Percentiles rank a stretch among this genome's conserved stretches.
Evolutionary conservation across 2,888 invertebrate species (phyloP).

Genomic region (Junonia oenone): DNA sequence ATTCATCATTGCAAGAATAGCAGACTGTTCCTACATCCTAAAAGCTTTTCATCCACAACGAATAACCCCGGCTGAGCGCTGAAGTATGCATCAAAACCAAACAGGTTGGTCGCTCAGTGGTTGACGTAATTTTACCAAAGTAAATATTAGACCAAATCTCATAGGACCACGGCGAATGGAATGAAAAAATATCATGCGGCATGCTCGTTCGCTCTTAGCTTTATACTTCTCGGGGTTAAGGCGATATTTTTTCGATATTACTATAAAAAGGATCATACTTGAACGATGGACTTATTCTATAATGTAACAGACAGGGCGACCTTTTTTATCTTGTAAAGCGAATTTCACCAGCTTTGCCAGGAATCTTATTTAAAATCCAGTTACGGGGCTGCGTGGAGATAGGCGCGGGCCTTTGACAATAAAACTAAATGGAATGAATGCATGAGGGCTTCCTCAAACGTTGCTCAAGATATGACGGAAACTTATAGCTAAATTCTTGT

Average conservation of each 20-base stretch:
- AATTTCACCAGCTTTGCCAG: slow-evolving; percentile 68
- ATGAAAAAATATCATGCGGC: slow-evolving; percentile 55
- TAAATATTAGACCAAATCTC: slow-evolving; percentile 72
- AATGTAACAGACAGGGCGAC: slow-evolving; percentile 65
- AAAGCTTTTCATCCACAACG: slow-evolving; percentile 33
- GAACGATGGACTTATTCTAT: slow-evolving; percentile 60
- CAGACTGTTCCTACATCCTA: slow-evolving; percentile 30
- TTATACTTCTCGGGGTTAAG: slow-evolving; percentile 35
- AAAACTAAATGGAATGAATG: slow-evolving; percentile 80
- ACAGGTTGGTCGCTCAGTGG: slow-evolving; percentile 60
- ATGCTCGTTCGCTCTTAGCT: slow-evolving; percentile 41
- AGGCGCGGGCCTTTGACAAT: slow-evolving; percentile 75
- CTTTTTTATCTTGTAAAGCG: slow-evolving; percentile 75
- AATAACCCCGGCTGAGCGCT: slow-evolving; percentile 39
- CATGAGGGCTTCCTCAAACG: slow-evolving; percentile 68
- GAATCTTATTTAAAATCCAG: slow-evolving; percentile 79
- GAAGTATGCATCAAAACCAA: slow-evolving; percentile 76
- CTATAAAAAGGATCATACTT: slow-evolving; percentile 64
- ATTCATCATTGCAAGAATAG: slow-evolving; percentile 25
- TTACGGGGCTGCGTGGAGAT: slow-evolving; percentile 68
- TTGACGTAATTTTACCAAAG: slow-evolving; percentile 67
- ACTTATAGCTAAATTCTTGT: slow-evolving; percentile 58
- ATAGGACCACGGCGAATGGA: slow-evolving; percentile 53
- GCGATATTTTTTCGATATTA: slow-evolving; percentile 30
- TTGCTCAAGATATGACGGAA: slow-evolving; percentile 62